Percentiles rank a stretch among this genome's conserved stretches.
phyloP scores from a whole-genome alignment of 2,113 vertebrate species.

The Chaetops frenatus region DNA sequence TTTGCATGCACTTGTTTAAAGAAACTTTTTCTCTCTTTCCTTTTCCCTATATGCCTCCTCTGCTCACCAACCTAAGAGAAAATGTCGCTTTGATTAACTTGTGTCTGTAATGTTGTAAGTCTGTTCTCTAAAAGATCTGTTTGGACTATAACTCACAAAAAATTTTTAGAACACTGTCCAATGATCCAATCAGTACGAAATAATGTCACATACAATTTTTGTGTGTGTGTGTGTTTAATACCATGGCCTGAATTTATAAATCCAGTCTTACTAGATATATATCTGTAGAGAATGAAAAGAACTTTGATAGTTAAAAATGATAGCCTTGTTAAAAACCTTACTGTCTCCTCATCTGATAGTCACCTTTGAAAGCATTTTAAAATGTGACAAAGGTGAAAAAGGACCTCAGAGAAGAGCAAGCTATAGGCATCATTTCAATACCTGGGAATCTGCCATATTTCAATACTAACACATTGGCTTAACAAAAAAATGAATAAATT shows the following conservation, averaged over 20 bases:
- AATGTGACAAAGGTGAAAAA: neutral
- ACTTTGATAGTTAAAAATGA: neutral
- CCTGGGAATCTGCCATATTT: neutral
- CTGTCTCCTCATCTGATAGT: neutral
- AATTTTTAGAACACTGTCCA: neutral
- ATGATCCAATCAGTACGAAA: neutral
- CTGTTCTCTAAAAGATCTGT: neutral
- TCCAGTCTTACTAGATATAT: neutral
- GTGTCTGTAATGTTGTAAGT: neutral
- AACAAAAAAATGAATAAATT: slow-evolving; percentile 6
- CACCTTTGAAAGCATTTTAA: neutral
- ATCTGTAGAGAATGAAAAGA: neutral
- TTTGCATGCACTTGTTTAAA: slow-evolving; percentile 27
- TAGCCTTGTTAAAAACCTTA: neutral
- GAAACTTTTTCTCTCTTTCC: neutral
- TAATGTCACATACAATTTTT: neutral
- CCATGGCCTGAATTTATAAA: neutral
- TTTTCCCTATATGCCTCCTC: neutral
- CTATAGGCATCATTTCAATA: neutral
- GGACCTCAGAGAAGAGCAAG: neutral
- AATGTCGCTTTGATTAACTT: neutral
- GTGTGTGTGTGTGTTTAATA: neutral
- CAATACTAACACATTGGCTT: neutral
- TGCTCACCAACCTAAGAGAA: neutral
- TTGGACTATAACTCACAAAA: neutral